phyloP scores from a whole-genome alignment of 2,113 vertebrate genomes.

The Heliornis fulica region DNA sequence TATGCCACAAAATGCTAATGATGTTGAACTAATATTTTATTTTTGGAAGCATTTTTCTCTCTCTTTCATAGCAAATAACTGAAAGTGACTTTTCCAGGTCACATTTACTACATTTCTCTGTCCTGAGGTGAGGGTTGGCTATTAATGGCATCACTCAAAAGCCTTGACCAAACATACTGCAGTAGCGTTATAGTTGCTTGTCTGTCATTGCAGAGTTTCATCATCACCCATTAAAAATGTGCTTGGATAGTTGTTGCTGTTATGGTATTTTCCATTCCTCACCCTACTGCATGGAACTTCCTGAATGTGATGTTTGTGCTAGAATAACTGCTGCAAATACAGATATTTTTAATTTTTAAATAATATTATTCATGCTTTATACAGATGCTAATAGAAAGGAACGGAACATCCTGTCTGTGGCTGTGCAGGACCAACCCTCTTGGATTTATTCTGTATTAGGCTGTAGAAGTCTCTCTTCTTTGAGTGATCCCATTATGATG shows the following conservation, averaged over 20 bases:
- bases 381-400: background rate
- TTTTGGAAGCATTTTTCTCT: background rate
- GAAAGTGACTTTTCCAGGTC: background rate
- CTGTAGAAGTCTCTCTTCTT: background rate
- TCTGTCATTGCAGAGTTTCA: background rate
- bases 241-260: fast-evolving
- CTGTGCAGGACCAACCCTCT: background rate
- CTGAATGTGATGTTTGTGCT: background rate
- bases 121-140: background rate
- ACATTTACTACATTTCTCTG: background rate
- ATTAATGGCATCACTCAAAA: background rate
- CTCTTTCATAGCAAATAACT: background rate
- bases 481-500: background rate
- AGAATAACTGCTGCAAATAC: background rate
- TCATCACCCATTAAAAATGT: background rate
- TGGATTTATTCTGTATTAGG: background rate
- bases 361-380: background rate
- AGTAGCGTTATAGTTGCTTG: fast-evolving
- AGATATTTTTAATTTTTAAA: background rate
- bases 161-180: background rate
- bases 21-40: background rate
- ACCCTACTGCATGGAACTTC: background rate
- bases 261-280: background rate
- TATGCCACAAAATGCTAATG: background rate
- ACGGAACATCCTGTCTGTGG: background rate